Evolutionary conservation across 2,888 invertebrate genomes (phyloP), one percentile per base, ranked within the genome.

Genomic region (Drosophila vallismaia): DNA sequence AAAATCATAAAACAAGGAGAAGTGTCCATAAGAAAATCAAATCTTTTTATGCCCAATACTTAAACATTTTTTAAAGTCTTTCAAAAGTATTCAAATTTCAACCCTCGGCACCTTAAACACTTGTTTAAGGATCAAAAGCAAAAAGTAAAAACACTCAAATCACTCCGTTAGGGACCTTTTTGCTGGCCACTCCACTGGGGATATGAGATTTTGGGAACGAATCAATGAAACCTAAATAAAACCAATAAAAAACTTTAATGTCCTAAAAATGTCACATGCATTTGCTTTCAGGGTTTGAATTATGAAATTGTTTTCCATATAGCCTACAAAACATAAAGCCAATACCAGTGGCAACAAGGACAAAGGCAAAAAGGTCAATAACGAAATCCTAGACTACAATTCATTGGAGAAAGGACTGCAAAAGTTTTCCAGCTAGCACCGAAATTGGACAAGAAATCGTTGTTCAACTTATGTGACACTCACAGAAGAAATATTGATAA

Each of bases 201-300:
- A 19, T 19, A 19, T 19, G 19, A 19, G 19, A 19, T 19, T 19
- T 19, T 19, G 19, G 69, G 64, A 77, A 74, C 75, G 86, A 80
- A 81, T 79, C 79, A 79, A 74, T 68, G 45, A 33, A 42, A 68
- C 48, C 56, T 58, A 67, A 59, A 82, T 71, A 68, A 72, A 77
- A 77, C 74, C 75, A 74, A 78, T 87, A 87, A 74, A 85, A 75
- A 73, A 73, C 67, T 75, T 82, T 71, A 86, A 88, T 88, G 72
- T 81, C 85, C 77, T 75, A 69, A 84, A 85, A 76, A 84, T 63
- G 88, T 88, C 84, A 85, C 72, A 79, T 85, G 87, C 84, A 85
- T 88, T 86, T 74, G 84, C 48, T 53, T 50, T 36, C 26, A 57
- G 26, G 40, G 64, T 84, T 81, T 88, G 82, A 85, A 79, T 86